Evolutionary conservation across 1,140 invertebrate species (phyloP).

Genomic region (Tetragonula clypearis): DNA sequence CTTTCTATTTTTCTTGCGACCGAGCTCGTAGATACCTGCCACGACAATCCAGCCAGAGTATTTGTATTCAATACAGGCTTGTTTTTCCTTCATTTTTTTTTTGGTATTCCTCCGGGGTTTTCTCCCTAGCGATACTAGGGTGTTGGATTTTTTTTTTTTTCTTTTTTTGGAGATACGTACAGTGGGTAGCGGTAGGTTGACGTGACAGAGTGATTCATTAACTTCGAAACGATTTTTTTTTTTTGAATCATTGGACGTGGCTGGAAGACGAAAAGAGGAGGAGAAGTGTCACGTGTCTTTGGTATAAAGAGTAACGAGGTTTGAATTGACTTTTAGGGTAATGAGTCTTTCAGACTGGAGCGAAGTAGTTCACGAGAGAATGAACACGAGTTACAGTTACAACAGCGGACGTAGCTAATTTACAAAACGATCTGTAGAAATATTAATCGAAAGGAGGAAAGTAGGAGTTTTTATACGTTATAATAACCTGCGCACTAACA

Average conservation of each 20-base stretch:
- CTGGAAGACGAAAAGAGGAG: neutral
- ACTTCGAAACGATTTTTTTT: neutral
- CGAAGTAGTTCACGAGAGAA: too few relatives aligned
- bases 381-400: too few relatives aligned
- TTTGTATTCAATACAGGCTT: neutral
- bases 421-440: too few relatives aligned
- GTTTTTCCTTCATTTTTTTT: too few relatives aligned
- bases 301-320: neutral
- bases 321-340: neutral
- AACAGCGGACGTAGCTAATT: too few relatives aligned
- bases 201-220: constrained; percentile 31
- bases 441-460: too few relatives aligned
- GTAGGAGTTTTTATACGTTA: too few relatives aligned
- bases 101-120: neutral
- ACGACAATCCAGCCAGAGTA: neutral
- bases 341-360: neutral
- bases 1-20: neutral
- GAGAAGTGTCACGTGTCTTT: constrained; percentile 3
- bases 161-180: neutral
- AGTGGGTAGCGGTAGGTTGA: neutral
- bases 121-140: neutral
- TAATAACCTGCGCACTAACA: too few relatives aligned
- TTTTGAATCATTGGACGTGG: constrained; percentile 2
- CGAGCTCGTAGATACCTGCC: neutral
- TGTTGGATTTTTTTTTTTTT: constrained; percentile 1